Conservation (phyloP, 2,888 invertebrate species). For the Dromius quadrimaculatus region DNA sequence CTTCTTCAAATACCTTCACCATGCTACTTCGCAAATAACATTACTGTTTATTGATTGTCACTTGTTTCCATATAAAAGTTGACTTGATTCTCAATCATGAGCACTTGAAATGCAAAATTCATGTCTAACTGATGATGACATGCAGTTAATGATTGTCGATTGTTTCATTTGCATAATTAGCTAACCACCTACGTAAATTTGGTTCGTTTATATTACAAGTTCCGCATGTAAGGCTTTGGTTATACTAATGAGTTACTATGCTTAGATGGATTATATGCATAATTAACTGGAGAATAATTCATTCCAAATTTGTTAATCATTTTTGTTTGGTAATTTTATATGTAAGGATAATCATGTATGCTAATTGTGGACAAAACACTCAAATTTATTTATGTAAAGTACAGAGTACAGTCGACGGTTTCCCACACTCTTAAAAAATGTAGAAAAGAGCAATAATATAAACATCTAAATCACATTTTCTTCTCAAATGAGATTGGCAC, state of each 20-base stretch:
- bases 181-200: conserved; percentile 26
- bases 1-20: background rate
- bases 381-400: no score
- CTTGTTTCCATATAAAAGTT: background rate
- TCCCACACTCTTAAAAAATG: no score
- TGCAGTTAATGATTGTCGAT: conserved; percentile 25
- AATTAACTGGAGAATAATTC: background rate
- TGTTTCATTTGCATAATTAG: conserved; percentile 36
- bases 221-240: conserved; percentile 11
- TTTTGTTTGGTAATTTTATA: no score
- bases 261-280: background rate
- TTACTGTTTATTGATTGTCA: background rate
- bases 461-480: no score
- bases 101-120: conserved; percentile 1
- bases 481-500: no score
- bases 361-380: no score
- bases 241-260: conserved; percentile 9
- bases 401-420: no score
- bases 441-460: no score
- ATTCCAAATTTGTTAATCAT: background rate
- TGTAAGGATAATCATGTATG: no score
- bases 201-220: conserved; percentile 16
- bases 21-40: conserved; percentile 12
- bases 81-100: background rate
- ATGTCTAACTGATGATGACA: conserved; percentile 32